Conservation (phyloP, 2,797 vertebrate species). For the Tadarida brasiliensis region DNA sequence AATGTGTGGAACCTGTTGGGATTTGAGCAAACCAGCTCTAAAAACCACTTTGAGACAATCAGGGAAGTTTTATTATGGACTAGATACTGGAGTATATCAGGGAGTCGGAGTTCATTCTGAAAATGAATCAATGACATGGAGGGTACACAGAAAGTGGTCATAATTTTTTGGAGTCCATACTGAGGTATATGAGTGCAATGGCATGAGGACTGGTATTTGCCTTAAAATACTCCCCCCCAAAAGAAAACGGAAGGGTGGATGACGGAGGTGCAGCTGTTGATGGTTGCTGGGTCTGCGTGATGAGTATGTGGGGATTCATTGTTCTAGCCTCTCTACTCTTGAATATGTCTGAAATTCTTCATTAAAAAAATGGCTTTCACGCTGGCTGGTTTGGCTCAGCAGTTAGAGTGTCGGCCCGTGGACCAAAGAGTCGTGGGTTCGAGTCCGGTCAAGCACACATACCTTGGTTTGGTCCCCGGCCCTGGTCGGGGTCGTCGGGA, state of each 20-base stretch:
- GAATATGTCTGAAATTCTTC: not conserved
- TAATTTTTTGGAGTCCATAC: not conserved
- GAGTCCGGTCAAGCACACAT: too few species aligned
- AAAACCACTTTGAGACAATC: not conserved
- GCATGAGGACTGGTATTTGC: not conserved
- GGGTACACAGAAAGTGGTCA: not conserved
- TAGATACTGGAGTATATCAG: not conserved
- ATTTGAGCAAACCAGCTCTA: not conserved
- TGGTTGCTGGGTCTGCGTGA: not conserved
- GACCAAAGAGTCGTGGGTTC: too few species aligned
- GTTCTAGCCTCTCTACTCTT: not conserved
- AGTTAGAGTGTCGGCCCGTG: too few species aligned
- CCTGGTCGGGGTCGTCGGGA: too few species aligned
- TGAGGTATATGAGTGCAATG: not conserved
- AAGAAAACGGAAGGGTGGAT: not conserved
- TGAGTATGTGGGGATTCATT: not conserved
- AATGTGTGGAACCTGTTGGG: not conserved
- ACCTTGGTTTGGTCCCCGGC: too few species aligned
- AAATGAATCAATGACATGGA: not conserved
- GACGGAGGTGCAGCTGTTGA: not conserved
- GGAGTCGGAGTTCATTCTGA: not conserved
- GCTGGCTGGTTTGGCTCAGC: too few species aligned
- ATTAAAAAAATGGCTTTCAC: not conserved
- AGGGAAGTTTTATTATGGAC: not conserved
- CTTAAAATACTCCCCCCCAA: not conserved